These are phyloP conservation scores for Saguinus midas DNA, from an alignment of 2,113 vertebrate genomes.

Conservation along the genomic window DNA sequence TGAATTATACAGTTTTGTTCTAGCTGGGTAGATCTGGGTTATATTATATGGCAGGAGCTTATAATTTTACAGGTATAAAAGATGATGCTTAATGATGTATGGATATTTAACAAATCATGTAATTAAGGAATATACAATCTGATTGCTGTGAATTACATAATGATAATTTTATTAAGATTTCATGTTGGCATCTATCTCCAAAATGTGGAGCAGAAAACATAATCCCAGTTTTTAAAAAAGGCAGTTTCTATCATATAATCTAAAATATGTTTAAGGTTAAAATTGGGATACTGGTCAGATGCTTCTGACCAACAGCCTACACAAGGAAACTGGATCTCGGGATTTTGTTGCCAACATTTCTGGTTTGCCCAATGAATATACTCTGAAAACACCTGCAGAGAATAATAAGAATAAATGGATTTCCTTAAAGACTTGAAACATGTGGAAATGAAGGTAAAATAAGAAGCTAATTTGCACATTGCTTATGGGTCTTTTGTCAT, in stretches of 20 bases:
- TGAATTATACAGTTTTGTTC: background rate
- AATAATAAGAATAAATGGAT: constrained; percentile 1
- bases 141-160: background rate
- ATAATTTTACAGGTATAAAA: background rate
- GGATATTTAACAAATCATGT: background rate
- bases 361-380: background rate
- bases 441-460: background rate
- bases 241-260: background rate
- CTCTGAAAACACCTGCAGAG: background rate
- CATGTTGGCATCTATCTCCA: background rate
- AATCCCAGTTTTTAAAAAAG: background rate
- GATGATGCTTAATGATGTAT: background rate
- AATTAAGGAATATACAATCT: background rate
- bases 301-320: background rate
- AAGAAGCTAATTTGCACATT: background rate
- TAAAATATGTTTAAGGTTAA: constrained; percentile 32
- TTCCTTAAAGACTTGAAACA: background rate
- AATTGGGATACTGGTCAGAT: background rate
- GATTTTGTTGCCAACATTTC: background rate
- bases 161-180: constrained; percentile 30
- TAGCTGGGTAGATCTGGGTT: background rate
- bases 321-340: background rate
- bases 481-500: background rate
- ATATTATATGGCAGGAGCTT: background rate
- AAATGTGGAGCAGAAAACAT: background rate